Evolutionary conservation across 2,888 invertebrate genomes (phyloP).

Genomic region (Ctenicera cuprea): DNA sequence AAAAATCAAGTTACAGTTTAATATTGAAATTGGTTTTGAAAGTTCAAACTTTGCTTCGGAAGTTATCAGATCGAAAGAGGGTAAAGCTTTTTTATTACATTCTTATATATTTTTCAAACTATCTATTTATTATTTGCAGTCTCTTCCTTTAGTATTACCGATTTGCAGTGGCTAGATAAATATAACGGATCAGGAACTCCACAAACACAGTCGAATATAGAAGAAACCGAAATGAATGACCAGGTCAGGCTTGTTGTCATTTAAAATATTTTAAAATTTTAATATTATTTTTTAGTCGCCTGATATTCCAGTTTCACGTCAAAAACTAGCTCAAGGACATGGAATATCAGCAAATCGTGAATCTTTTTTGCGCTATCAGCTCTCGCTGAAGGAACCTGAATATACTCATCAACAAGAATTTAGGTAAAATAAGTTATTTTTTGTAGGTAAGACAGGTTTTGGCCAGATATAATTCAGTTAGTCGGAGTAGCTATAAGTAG

Average conservation of each 20-base stretch:
- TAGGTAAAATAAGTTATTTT: slow-evolving; percentile 74
- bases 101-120: neutral
- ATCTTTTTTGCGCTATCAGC: slow-evolving; percentile 84
- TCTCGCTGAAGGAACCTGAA: slow-evolving; percentile 85
- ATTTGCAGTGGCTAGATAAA: slow-evolving; percentile 79
- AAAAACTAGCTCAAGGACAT: slow-evolving; percentile 76
- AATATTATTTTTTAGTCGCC: slow-evolving; percentile 68
- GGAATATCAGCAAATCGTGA: slow-evolving; percentile 78
- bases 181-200: slow-evolving; percentile 70
- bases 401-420: slow-evolving; percentile 84
- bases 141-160: slow-evolving; percentile 63
- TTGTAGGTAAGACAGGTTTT: neutral
- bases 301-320: slow-evolving; percentile 77
- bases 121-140: slow-evolving; percentile 59
- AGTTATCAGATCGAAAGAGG: slow-evolving; percentile 83
- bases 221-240: slow-evolving; percentile 61
- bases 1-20: slow-evolving; percentile 74
- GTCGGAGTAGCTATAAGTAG: too few species aligned
- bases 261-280: neutral
- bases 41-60: slow-evolving; percentile 85
- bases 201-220: slow-evolving; percentile 43
- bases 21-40: slow-evolving; percentile 76
- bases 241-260: slow-evolving; percentile 57
- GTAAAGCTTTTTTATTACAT: slow-evolving; percentile 64
- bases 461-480: neutral